Base-by-base conservation (phyloP, 2,113 vertebrate species). In the Panurus biarmicus region DNA sequence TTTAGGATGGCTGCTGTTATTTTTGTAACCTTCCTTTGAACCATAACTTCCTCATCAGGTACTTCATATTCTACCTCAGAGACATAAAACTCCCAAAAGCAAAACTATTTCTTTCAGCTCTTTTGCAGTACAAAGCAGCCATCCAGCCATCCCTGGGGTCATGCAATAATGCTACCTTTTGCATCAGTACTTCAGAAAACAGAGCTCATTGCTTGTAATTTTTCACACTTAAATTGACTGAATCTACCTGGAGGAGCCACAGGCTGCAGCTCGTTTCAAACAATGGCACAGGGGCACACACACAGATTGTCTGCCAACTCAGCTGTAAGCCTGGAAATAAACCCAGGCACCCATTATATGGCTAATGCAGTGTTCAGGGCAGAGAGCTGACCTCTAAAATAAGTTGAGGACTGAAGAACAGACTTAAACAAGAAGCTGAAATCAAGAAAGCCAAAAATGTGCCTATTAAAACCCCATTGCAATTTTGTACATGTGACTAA, bases 21-120 rank as follows among this genome's bases (percentile, higher is more conserved):
- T 98, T 98, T 97, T 95, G 96, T 98, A 98, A 98, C 98, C 97
- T 97, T 97, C 96, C 92, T 97, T 93, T 98, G 98, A 98, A 98
- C 97, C 97, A 97, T 97, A 98, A 96, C 96, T 98, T 98, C 97
- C 97, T 97, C 87, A 87, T 97, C 97, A 97, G 96, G 95, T 96
- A 95, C 97, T 97, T 97, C 97, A 95, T 96, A 97, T 96, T 97
- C 96, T 92, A 93, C 95, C 88, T 96, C 94, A 89, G 96, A 97
- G 95, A 97, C 92, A 83, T 73, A 92, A 94, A 97, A 94, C 77
- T 92, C 90, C 93, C 96, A 6, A 94, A 97, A 96, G 94, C 87
- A 85, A 71, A 76, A 54, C 75, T 95, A 87, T 96, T 97, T 94
- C 95, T 56, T 96, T 96, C 91, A 95, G 72, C 14, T 92, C 71